Base-by-base conservation (phyloP, 2,888 invertebrate species). In the Diplazon laetatorius region DNA sequence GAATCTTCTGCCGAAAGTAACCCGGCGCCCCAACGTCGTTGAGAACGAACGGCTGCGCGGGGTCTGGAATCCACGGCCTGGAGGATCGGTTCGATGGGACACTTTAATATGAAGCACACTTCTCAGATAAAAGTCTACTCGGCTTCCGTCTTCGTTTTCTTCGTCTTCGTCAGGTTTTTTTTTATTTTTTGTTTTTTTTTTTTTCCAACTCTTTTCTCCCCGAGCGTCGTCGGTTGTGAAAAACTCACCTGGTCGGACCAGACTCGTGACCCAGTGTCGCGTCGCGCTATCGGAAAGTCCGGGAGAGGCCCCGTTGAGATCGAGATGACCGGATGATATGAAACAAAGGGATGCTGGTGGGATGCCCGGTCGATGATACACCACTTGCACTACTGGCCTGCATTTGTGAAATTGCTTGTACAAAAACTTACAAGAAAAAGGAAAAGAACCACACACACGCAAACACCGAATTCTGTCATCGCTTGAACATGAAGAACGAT, bases 21-120 rank as follows among this genome's bases (percentile, higher is more conserved):
- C n/a, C n/a, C n/a, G n/a, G 59, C 20, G 59, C 60, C 30, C 52
- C 37, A 59, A 60, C 44, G 59, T 46, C 50, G 30, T 30, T 35
- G n/a, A 10, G 62, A 50, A 62, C 60, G 12, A 68, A 68, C 39
- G 48, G 35, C 55, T 52, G 50, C 30, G 44, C 37, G 35, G 10
- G 18, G 18, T 18, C 16, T 12, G 37, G 20, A n/a, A 46, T 30
- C 4, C 44, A n/a, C n/a, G n/a, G 57, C 22, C 10, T n/a, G 52
- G 12, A 37, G 44, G 62, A 39, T n/a, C 44, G 48, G 76, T 44
- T 60, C 72, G 46, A 66, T 69, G 69, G 48, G 50, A 76, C 70
- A 22, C 77, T 80, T 73, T 80, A 73, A 81, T 81, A 70, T 70
- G 60, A 77, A 77, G 70, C 59, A 65, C 70, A 80, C 81, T 81